Evolutionary conservation across 2,797 vertebrate genomes (phyloP).

Genomic region (Tauraco hartlaubi): DNA sequence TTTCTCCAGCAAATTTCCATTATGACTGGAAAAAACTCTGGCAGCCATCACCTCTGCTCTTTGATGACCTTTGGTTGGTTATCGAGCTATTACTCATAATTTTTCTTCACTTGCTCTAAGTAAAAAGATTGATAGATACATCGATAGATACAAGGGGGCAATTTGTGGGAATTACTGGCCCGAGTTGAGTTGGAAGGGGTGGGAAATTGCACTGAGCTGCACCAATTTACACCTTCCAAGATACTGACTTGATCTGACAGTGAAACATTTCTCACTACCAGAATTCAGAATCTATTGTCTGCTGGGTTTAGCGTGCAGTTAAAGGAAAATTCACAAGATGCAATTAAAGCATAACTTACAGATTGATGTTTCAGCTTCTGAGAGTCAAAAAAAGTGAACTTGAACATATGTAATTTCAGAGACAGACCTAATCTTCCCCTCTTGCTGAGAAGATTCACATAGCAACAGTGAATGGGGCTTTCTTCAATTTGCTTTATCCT

Average conservation of each 20-base stretch:
- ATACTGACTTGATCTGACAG: not conserved
- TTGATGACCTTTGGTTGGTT: conserved; percentile 21
- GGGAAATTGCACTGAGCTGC: not conserved
- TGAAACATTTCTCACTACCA: not conserved
- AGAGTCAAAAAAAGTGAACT: conserved; percentile 15
- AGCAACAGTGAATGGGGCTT: conserved; percentile 51
- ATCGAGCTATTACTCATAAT: not conserved
- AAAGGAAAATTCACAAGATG: conserved; percentile 32
- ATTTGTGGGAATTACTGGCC: not conserved
- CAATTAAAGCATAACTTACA: conserved; percentile 32
- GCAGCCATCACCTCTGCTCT: conserved; percentile 25
- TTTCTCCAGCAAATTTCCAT: conserved; percentile 33
- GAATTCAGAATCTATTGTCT: not conserved
- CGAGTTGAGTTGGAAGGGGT: not conserved
- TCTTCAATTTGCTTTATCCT: conserved; percentile 64
- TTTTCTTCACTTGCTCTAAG: conserved; percentile 15
- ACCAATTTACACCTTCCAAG: not conserved
- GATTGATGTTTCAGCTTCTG: conserved; percentile 17
- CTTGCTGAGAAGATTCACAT: conserved; percentile 50
- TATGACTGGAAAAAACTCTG: not conserved
- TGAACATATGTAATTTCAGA: conserved; percentile 24
- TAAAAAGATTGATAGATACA: not conserved
- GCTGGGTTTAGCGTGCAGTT: not conserved
- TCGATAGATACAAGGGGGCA: not conserved
- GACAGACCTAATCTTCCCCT: conserved; percentile 25